Conservation (phyloP, 2,113 vertebrate species). For the Zapus hudsonius region DNA sequence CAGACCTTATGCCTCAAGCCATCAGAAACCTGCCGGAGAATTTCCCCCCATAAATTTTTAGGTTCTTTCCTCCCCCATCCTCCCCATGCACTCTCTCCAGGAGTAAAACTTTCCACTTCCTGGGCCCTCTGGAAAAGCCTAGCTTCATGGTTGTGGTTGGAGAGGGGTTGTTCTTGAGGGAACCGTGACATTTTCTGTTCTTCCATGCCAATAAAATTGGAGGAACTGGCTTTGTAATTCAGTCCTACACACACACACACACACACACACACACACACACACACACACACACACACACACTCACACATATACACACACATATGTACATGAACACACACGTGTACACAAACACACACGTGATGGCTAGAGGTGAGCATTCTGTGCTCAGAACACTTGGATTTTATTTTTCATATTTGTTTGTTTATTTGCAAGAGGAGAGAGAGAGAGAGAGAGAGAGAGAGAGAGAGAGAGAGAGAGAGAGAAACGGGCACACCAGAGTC, state of each 20-base stretch:
- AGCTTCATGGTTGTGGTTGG: conserved; percentile 3
- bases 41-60: conserved; percentile 57
- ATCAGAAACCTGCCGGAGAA: conserved; percentile 62
- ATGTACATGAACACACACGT: too few species aligned
- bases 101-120: conserved; percentile 24
- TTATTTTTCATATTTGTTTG: neutral
- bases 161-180: neutral
- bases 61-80: conserved; percentile 68
- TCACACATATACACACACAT: too few species aligned
- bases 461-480: too few species aligned
- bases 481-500: too few species aligned
- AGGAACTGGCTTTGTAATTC: conserved; percentile 21
- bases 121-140: conserved; percentile 6
- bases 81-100: conserved; percentile 36
- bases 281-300: too few species aligned
- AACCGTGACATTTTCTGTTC: neutral
- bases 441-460: too few species aligned
- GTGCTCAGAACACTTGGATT: neutral
- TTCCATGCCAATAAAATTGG: neutral
- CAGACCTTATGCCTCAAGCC: neutral
- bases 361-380: neutral
- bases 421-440: too few species aligned
- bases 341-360: too few species aligned
- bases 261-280: neutral
- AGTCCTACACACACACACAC: neutral